phyloP scores from a whole-genome alignment of 2,113 vertebrate species.

The Pavo muticus region DNA sequence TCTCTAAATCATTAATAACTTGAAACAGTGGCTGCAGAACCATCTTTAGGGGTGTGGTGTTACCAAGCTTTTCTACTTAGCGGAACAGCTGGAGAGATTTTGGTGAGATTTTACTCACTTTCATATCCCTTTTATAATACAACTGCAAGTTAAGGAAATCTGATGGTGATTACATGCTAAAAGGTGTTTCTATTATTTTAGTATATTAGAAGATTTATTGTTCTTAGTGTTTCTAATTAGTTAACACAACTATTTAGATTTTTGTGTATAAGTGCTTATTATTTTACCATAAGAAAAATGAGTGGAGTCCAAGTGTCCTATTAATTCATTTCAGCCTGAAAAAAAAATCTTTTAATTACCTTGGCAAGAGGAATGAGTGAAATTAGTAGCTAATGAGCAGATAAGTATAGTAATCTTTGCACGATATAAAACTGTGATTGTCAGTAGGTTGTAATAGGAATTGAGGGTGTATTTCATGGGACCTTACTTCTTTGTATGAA shows the following conservation, averaged over 20 bases:
- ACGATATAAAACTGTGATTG: slow-evolving; percentile 72
- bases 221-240: slow-evolving; percentile 66
- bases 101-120: neutral
- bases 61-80: neutral
- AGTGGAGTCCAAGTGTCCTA: slow-evolving; percentile 71
- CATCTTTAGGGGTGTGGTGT: neutral
- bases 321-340: slow-evolving; percentile 77
- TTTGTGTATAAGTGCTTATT: slow-evolving; percentile 46
- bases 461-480: slow-evolving; percentile 66
- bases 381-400: slow-evolving; percentile 83
- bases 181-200: slow-evolving; percentile 1
- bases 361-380: slow-evolving; percentile 76
- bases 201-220: slow-evolving; percentile 63
- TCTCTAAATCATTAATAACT: neutral
- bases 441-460: slow-evolving; percentile 72
- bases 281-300: slow-evolving; percentile 68
- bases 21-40: neutral
- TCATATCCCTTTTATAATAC: neutral
- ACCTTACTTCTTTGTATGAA: slow-evolving; percentile 68
- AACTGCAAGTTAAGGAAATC: neutral
- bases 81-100: neutral
- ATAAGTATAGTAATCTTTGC: slow-evolving; percentile 78
- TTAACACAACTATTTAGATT: slow-evolving; percentile 70
- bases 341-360: slow-evolving; percentile 73
- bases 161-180: neutral